These are phyloP conservation scores for Dryadula phaetusa DNA, from an alignment of 2,888 invertebrate genomes.

Conservation along the genomic window DNA sequence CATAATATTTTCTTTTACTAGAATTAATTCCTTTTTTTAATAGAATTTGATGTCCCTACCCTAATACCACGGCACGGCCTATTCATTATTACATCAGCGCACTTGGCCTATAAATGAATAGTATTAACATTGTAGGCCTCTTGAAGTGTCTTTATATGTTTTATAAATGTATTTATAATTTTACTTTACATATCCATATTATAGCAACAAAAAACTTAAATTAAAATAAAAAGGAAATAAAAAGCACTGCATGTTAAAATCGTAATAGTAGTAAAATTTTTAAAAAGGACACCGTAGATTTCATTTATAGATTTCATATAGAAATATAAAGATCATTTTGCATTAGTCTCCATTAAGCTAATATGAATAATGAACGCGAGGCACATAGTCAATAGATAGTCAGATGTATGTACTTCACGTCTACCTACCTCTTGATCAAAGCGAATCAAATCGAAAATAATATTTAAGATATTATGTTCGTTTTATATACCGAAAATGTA, in stretches of 20 bases:
- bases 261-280: background rate
- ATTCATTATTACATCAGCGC: constrained; percentile 5
- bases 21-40: too few relatives aligned
- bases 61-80: background rate
- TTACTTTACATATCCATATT: background rate
- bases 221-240: too few relatives aligned
- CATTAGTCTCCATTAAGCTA: background rate
- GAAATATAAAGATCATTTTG: background rate
- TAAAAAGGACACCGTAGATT: background rate
- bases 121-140: background rate
- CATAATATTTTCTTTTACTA: background rate
- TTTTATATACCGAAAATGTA: too few relatives aligned
- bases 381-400: too few relatives aligned
- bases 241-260: background rate
- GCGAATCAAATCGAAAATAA: background rate
- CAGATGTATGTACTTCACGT: too few relatives aligned
- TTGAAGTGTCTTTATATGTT: constrained; percentile 1
- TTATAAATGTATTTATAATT: constrained; percentile 1
- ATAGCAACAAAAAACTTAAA: background rate
- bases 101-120: constrained; percentile 10
- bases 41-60: too few relatives aligned
- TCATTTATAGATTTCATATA: background rate
- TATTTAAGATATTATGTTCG: background rate
- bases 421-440: too few relatives aligned
- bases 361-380: background rate